Base-by-base conservation (phyloP, 2,797 vertebrate genomes). In the Muraenolepis orangiensis region DNA sequence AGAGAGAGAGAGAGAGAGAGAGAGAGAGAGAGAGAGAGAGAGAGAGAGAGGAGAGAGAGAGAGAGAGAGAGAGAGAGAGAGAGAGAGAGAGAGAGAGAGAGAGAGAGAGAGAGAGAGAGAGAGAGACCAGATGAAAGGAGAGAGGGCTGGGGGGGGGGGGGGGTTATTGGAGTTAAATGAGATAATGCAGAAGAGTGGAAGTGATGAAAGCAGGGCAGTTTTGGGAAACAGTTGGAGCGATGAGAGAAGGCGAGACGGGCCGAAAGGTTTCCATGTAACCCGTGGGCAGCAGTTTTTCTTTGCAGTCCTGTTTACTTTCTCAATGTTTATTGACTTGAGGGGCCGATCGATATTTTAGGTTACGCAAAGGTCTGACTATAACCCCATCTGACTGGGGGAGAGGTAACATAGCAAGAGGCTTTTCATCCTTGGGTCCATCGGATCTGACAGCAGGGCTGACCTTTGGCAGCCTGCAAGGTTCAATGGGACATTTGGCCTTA, bases 281-380 rank as follows among this genome's bases (percentile, higher is more conserved):
- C 6, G 51, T 11, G 20, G 20, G 18, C 51, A 57, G 51, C 1
- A 18, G 51, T 11, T 57, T n/a, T 18, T 57, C 51, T n/a, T 23
- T 57, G 51, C 8, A 23, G 51, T 57, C 1, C 6, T n/a, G 51
- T 57, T 57, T 57, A 23, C 51, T 23, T 57, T 3, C 8, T 34
- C 78, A 92, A 91, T 93, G 87, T 91, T 93, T 90, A 90, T 91
- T 91, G 91, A 89, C 10, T 23, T 73, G 87, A 82, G 79, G 76
- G 77, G 69, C 77, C 78, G 74, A 92, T 92, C 91, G 85, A 92
- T 92, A 91, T 88, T 84, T 90, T n/a, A n/a, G n/a, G 92, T 91
- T 88, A 89, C 82, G 85, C 82, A 32, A n/a, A 71, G 73, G 75
- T 77, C 82, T 46, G 10, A 79, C 46, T 42, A 83, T 83, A 89